phyloP scores from a whole-genome alignment of 23 tunicate species.

The Trididemnum clinides region DNA sequence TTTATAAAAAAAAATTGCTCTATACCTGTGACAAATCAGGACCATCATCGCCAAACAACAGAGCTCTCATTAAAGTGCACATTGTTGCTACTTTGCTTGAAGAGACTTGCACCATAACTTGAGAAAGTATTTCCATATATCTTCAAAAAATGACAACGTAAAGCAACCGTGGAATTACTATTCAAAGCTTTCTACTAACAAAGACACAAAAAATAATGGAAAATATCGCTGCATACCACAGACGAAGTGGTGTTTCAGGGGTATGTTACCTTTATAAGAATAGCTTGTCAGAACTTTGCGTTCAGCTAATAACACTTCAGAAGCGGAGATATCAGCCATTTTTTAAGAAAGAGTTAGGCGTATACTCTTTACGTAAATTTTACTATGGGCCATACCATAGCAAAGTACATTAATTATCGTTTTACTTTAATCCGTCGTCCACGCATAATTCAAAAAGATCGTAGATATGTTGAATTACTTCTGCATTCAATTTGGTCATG shows the following conservation, averaged over 20 bases:
- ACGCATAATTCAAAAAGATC: constrained; percentile 89
- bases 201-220: too few species aligned
- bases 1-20: not conserved
- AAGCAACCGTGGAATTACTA: too few species aligned
- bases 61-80: constrained; percentile 78
- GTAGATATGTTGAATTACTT: constrained; percentile 41
- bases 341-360: too few species aligned
- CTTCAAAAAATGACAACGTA: not conserved
- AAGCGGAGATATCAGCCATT: too few species aligned
- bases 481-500: constrained; percentile 47
- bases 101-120: constrained; percentile 86
- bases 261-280: too few species aligned
- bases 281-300: too few species aligned
- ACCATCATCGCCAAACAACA: constrained; percentile 64
- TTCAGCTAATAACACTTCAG: too few species aligned
- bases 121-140: not conserved
- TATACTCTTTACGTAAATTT: too few species aligned
- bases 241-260: too few species aligned
- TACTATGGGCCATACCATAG: too few species aligned
- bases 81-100: constrained; percentile 82
- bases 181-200: not conserved
- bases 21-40: constrained; percentile 74
- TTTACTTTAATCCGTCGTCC: constrained; percentile 86
- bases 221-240: too few species aligned
- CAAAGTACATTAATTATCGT: too few species aligned